Base-by-base conservation (phyloP, 2,888 invertebrate genomes). In the Agrochola lychnidis region DNA sequence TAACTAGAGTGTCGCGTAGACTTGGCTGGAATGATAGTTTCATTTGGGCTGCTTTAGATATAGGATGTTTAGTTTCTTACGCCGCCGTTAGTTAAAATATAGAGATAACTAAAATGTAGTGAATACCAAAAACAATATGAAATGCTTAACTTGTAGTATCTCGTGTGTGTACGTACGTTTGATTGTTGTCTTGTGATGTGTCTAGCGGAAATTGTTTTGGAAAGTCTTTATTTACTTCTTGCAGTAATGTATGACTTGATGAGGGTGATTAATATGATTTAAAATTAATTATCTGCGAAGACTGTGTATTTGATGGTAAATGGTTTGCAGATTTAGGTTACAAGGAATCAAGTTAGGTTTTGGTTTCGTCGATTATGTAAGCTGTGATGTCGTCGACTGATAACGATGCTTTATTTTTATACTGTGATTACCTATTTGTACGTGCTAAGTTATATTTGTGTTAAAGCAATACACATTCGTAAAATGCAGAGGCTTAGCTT, bases 351-450 rank as follows among this genome's bases (percentile, higher is more conserved):
- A 91, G 90, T 89, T 90, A 88, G 89, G 88, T 90, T 94, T 93
- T 92, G 90, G 89, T 92, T 95, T 94, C 93, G 93, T 93, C 89
- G 92, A 93, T 94, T 92, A 91, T 93, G 90, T 94, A 92, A 94
- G 94, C 96, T 96, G 96, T 96, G 96, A 96, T 96, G 95, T 94
- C 91, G 91, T 93, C 92, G 93, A 94, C 94, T 94, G 94, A 96
- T 93, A 93, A 94, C 94, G 91, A 94, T 95, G 96, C 95, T 96
- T 96, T 96, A 96, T 95, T 96, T 95, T 95, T 95, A 94, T 95
- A 96, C 96, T 96, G 96, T 96, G 96, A 96, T 96, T 94, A 95
- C 91, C 91, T 94, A 93, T 93, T 93, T 92, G 90, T 94, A 92
- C 90, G 93, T 92, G 92, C 92, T 93, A 94, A 93, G 93, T 94